These are phyloP conservation scores for Enoplosus armatus DNA, from an alignment of 2,797 vertebrate species.

Conservation along the genomic window DNA sequence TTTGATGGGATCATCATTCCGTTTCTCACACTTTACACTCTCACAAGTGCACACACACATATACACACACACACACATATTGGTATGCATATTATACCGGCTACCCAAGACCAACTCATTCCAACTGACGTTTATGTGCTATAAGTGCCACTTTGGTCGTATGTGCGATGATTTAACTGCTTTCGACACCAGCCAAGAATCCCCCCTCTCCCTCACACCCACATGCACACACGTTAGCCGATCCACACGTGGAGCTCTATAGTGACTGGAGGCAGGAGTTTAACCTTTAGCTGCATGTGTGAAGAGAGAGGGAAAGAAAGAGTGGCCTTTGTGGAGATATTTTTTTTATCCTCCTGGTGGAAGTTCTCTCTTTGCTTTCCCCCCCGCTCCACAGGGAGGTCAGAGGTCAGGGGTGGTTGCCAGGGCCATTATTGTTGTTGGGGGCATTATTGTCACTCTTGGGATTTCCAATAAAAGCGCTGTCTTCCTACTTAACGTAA, in stretches of 20 bases:
- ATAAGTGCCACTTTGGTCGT: constrained; percentile 79
- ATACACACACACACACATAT: constrained; percentile 26
- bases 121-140: constrained; percentile 77
- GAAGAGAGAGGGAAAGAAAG: constrained; percentile 34
- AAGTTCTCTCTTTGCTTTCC: constrained; percentile 22
- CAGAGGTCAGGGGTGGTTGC: constrained; percentile 41
- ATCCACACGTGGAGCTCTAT: constrained; percentile 47
- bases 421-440: constrained; percentile 51
- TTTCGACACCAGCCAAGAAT: constrained; percentile 65
- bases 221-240: constrained; percentile 26
- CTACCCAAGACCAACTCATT: constrained; percentile 64
- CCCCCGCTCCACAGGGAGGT: constrained; percentile 1
- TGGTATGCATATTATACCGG: constrained; percentile 45
- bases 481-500: constrained; percentile 1
- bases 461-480: constrained; percentile 44
- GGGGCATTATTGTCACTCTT: constrained; percentile 41
- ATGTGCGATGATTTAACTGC: constrained; percentile 77
- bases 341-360: constrained; percentile 34
- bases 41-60: constrained; percentile 27
- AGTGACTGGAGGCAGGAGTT: constrained; percentile 68
- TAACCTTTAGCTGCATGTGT: constrained; percentile 61
- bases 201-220: constrained; percentile 50
- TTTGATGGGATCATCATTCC: constrained; percentile 41
- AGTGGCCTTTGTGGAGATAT: constrained; percentile 36
- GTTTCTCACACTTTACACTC: constrained; percentile 22